Evolutionary conservation across 2,797 vertebrate species (phyloP).

Genomic region (Hydrolagus colliei): DNA sequence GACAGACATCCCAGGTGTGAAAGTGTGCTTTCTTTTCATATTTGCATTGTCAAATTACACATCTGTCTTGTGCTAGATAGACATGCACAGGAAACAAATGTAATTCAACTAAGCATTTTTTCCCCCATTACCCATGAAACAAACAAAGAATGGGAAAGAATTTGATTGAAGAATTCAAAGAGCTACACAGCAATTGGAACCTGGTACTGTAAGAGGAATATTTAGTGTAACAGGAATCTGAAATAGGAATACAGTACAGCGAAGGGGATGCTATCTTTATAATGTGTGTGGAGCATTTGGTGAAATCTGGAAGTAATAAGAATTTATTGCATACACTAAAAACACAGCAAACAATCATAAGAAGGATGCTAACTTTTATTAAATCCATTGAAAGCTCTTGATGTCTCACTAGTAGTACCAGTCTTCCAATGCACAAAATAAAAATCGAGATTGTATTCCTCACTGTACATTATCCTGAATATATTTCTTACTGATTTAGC

Average conservation of each 20-base stretch:
- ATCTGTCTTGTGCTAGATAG: background rate
- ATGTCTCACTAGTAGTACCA: background rate
- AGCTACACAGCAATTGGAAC: constrained; percentile 2
- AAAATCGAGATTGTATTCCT: constrained; percentile 4
- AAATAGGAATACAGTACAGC: background rate
- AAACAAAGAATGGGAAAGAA: background rate
- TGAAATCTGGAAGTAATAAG: background rate
- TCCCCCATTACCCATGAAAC: background rate
- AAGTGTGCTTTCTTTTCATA: background rate
- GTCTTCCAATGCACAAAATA: background rate
- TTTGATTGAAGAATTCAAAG: background rate
- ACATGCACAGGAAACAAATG: background rate
- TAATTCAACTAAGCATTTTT: background rate
- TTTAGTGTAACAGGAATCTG: too few species aligned
- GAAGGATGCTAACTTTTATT: constrained; percentile 6
- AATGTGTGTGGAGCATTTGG: background rate
- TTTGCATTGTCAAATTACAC: background rate
- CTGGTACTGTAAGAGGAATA: background rate
- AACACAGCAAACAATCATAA: background rate
- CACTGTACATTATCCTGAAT: background rate
- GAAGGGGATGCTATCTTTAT: background rate
- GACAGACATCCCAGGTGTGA: background rate
- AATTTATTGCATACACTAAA: background rate
- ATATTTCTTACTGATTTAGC: background rate
- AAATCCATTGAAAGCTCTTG: background rate